phyloP scores from a whole-genome alignment of 2,888 invertebrate species.

The Drosophila kambysellisi region DNA sequence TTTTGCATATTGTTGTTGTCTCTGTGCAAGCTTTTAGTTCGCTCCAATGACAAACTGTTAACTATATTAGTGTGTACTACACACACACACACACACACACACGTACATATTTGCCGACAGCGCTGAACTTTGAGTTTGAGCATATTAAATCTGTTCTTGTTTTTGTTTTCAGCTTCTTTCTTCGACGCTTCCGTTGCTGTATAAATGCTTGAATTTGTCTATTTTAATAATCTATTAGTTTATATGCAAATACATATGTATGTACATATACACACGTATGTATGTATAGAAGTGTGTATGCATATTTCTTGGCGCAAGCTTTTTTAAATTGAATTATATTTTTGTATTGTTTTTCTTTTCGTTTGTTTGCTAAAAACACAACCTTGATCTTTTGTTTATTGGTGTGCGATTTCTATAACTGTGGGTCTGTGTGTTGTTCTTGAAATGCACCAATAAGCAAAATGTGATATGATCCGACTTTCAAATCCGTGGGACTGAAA shows the following conservation, averaged over 20 bases:
- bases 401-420: slow-evolving; percentile 34
- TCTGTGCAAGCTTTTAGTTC: slow-evolving; percentile 27
- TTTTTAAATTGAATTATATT: background rate
- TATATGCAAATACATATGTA: background rate
- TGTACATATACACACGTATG: background rate
- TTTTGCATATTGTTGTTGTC: slow-evolving; percentile 36
- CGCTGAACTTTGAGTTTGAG: slow-evolving; percentile 59
- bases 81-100: background rate
- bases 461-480: slow-evolving; percentile 14
- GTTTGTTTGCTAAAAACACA: slow-evolving; percentile 42
- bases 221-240: slow-evolving; percentile 54
- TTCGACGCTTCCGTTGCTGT: slow-evolving; percentile 46
- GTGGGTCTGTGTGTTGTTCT: slow-evolving; percentile 13
- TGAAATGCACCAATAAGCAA: slow-evolving; percentile 17
- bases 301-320: background rate
- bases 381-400: slow-evolving; percentile 67
- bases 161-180: slow-evolving; percentile 16
- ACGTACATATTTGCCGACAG: slow-evolving; percentile 12
- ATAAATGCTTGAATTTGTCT: slow-evolving; percentile 39
- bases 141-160: slow-evolving; percentile 6
- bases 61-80: slow-evolving; percentile 22
- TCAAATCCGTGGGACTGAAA: background rate
- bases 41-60: slow-evolving; percentile 40
- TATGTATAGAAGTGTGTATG: background rate
- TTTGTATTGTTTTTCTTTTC: slow-evolving; percentile 19